Conservation (phyloP, 2,888 invertebrate species). For the Timandra comae region DNA sequence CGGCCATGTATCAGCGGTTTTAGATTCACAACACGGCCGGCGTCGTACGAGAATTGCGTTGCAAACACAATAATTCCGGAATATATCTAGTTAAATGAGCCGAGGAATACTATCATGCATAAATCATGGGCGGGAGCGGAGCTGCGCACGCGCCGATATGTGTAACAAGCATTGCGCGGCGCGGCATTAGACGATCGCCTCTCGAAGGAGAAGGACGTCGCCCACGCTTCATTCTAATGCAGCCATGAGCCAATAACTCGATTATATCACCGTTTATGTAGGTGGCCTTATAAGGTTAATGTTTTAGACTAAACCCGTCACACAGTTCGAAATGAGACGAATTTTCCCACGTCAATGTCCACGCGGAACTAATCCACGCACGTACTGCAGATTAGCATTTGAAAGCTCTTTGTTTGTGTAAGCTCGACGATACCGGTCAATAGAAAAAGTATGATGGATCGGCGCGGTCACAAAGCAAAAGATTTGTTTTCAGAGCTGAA, state of each 20-base stretch:
- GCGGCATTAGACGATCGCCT: conserved; percentile 43
- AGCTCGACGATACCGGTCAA: conserved; percentile 62
- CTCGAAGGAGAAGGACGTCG: conserved; percentile 58
- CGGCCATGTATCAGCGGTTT: conserved; percentile 22
- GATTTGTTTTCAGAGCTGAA: conserved; percentile 72
- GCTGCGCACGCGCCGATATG: conserved; percentile 36
- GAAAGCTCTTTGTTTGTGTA: conserved; percentile 71
- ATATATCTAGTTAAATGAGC: conserved; percentile 68
- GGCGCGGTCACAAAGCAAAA: conserved; percentile 54
- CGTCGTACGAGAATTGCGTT: conserved; percentile 45
- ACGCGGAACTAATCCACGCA: conserved; percentile 66
- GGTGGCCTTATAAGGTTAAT: conserved; percentile 75
- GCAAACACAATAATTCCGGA: conserved; percentile 62
- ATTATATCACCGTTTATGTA: conserved; percentile 72
- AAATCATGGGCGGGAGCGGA: conserved; percentile 56
- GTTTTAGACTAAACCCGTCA: conserved; percentile 42
- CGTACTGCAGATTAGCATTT: conserved; percentile 70
- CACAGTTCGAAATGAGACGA: conserved; percentile 11
- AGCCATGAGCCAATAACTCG: conserved; percentile 55
- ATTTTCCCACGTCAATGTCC: conserved; percentile 56
- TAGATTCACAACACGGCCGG: conserved; percentile 53
- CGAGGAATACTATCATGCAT: conserved; percentile 59
- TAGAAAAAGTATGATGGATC: conserved; percentile 72
- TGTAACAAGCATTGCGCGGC: conserved; percentile 28
- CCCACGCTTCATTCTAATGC: conserved; percentile 53